Base-by-base conservation (phyloP, 2,888 invertebrate species). In the Lepidonotus clava region DNA sequence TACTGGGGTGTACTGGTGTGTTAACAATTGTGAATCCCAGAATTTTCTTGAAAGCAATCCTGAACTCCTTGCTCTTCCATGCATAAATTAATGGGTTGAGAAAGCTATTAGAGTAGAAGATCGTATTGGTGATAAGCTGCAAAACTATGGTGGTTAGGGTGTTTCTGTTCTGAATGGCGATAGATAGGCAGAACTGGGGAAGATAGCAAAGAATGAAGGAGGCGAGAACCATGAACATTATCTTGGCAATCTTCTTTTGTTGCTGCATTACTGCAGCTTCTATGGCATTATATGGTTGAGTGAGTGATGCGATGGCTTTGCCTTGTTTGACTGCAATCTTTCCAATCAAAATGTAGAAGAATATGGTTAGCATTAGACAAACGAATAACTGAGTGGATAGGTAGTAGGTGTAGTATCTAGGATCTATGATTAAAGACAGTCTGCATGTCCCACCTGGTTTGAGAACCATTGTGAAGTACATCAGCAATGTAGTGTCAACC, bases 31-130 rank as follows among this genome's bases (percentile, higher is more conserved):
- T n/a, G n/a, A n/a, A n/a, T n/a, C n/a, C n/a, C n/a, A n/a, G n/a
- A n/a, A n/a, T n/a, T n/a, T n/a, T n/a, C n/a, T n/a, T n/a, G n/a
- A n/a, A n/a, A n/a, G n/a, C n/a, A n/a, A n/a, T n/a, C n/a, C n/a
- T 53, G 53, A 53, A 53, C 11, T 2, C 53, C 18, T 53, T 53
- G 53, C 2, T 53, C 11, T 53, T 53, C 53, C 53, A 53, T 4
- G 53, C 53, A 18, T 53, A 53, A 53, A 53, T 53, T 18, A 53
- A 5, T 1, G 53, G 53, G n/a, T 53, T 53, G 4, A 53, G 53
- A 53, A 53, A 53, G n/a, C 53, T 53, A n/a, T 53, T 53, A 53
- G 53, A n/a, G 53, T 53, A 53, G 53, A 53, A 53, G 53, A 53
- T 11, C 2, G n/a, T 53, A 1, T 18, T 53, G 18, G 53, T 53